These are phyloP conservation scores for Nomada lathburiana DNA, from an alignment of 2,888 invertebrate species.

Conservation along the genomic window DNA sequence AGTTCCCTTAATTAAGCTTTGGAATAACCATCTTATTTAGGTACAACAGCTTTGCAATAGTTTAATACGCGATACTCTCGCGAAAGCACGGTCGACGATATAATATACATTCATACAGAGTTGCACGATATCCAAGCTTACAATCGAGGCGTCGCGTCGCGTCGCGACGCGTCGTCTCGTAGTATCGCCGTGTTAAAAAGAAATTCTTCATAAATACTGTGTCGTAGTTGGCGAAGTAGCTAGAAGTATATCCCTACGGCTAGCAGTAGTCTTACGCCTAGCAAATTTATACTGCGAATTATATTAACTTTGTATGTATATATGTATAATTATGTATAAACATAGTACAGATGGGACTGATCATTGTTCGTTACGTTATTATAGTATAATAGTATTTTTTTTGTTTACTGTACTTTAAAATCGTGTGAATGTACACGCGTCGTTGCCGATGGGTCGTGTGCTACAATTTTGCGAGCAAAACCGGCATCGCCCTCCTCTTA, in stretches of 20 bases:
- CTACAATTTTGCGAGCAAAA: constrained; percentile 1
- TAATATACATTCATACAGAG: constrained; percentile 68
- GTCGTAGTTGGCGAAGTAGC: constrained; percentile 82
- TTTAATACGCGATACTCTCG: constrained; percentile 59
- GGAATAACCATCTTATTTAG: constrained; percentile 68
- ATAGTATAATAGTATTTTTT: constrained; percentile 59
- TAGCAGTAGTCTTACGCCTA: constrained; percentile 65
- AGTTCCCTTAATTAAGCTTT: constrained; percentile 67
- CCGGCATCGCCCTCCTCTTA: constrained; percentile 2
- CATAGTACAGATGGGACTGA: constrained; percentile 78
- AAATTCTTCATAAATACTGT: constrained; percentile 81
- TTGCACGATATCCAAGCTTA: constrained; percentile 64
- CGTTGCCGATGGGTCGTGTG: constrained; percentile 72
- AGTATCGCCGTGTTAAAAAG: constrained; percentile 44
- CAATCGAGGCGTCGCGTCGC: constrained; percentile 14
- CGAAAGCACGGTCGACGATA: constrained; percentile 64
- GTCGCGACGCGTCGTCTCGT: neutral
- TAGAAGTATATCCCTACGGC: constrained; percentile 72
- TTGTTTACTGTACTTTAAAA: constrained; percentile 59
- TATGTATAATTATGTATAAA: constrained; percentile 75
- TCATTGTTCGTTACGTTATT: constrained; percentile 49
- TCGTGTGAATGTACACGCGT: constrained; percentile 76
- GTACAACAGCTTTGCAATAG: constrained; percentile 67
- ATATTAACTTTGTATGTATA: constrained; percentile 67
- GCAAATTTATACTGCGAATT: constrained; percentile 56